phyloP scores from a whole-genome alignment of 2,888 invertebrate genomes.

The Brenthis hecate region DNA sequence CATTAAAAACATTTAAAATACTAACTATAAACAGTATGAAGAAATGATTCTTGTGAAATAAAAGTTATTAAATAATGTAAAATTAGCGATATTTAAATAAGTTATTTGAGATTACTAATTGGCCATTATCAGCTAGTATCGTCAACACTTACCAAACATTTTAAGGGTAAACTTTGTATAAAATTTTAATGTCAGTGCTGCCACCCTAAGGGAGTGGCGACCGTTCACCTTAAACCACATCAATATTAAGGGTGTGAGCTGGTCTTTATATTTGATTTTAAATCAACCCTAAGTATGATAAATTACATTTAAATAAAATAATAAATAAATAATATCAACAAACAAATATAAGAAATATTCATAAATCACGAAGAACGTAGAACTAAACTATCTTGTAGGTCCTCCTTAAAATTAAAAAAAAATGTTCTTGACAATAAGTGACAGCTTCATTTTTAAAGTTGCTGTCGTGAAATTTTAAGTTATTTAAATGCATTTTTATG shows the following conservation, averaged over 20 bases:
- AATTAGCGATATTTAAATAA: neutral
- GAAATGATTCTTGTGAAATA: neutral
- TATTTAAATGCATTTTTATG: too few relatives aligned
- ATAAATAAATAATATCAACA: too few relatives aligned
- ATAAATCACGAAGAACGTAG: too few relatives aligned
- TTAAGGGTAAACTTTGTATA: constrained; percentile 26
- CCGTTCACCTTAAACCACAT: constrained; percentile 54
- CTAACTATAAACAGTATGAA: neutral
- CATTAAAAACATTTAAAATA: too few relatives aligned
- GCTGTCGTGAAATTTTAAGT: too few relatives aligned
- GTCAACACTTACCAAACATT: constrained; percentile 13
- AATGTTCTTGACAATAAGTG: too few relatives aligned
- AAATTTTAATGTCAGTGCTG: constrained; percentile 28
- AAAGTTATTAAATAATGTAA: neutral
- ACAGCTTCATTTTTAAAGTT: too few relatives aligned
- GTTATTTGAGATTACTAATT: constrained; percentile 28
- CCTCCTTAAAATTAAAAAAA: too few relatives aligned
- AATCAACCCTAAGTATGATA: neutral
- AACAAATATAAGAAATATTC: too few relatives aligned
- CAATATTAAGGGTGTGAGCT: constrained; percentile 20
- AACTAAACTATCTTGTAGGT: too few relatives aligned
- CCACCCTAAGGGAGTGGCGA: constrained; percentile 57
- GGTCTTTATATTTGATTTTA: neutral
- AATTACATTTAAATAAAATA: too few relatives aligned
- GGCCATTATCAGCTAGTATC: constrained; percentile 22